A percentile compares a stretch with the other conserved stretches of the same genome.
Conservation (phyloP, 2,797 vertebrate species). For the Galaxias olidus region DNA sequence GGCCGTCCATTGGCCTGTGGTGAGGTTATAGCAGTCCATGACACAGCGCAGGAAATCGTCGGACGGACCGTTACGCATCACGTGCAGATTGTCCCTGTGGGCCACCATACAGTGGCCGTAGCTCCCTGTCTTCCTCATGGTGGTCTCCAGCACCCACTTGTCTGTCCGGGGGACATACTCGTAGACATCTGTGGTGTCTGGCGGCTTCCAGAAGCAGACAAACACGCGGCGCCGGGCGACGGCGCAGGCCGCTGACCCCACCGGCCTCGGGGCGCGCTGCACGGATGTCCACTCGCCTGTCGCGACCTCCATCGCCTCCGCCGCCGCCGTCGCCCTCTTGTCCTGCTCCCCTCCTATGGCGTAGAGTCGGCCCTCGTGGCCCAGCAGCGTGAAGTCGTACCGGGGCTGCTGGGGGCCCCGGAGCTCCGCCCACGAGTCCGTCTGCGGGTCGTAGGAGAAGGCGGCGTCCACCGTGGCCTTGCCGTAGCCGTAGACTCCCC, state of each 20-base stretch:
- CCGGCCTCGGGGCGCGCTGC: slow-evolving; percentile 82
- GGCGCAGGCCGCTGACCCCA: slow-evolving; percentile 80
- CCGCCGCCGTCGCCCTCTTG: slow-evolving; percentile 78
- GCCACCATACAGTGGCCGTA: slow-evolving; percentile 97
- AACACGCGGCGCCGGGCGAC: slow-evolving; percentile 87
- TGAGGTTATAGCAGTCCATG: slow-evolving; percentile 91
- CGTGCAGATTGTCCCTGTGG: slow-evolving; percentile 89
- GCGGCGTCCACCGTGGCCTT: slow-evolving; percentile 86
- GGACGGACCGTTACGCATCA: slow-evolving; percentile 91
- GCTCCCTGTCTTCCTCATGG: slow-evolving; percentile 86
- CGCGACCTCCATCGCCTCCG: slow-evolving; percentile 80
- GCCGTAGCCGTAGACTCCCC: slow-evolving; percentile 84
- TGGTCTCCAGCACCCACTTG: slow-evolving; percentile 79
- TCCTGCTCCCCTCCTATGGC: slow-evolving; percentile 88
- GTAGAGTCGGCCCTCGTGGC: slow-evolving; percentile 81
- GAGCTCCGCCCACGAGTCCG: slow-evolving; percentile 81
- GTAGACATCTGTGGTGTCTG: slow-evolving; percentile 87
- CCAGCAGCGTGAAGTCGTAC: slow-evolving; percentile 84
- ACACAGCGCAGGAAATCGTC: slow-evolving; percentile 92
- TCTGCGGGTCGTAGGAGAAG: slow-evolving; percentile 85
- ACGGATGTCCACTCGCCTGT: slow-evolving; percentile 81
- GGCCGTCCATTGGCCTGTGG: slow-evolving; percentile 88
- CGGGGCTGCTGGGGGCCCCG: slow-evolving; percentile 88
- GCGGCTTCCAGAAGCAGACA: slow-evolving; percentile 91
- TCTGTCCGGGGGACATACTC: slow-evolving; percentile 80